These are phyloP conservation scores for Styela clava DNA, from an alignment of 23 tunicate genomes.

Conservation along the genomic window DNA sequence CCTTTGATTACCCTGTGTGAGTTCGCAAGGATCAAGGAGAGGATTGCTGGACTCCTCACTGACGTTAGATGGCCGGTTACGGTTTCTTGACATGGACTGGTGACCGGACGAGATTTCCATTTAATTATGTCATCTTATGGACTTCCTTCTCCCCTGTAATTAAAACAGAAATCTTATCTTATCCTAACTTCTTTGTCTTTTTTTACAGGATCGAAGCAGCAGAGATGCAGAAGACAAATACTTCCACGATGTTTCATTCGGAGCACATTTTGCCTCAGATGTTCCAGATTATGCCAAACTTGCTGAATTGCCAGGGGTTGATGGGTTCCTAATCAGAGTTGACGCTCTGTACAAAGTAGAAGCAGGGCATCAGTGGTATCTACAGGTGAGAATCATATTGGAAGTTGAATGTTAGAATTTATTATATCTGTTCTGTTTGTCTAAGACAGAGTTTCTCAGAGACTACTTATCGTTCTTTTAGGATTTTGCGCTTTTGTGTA, in stretches of 20 bases:
- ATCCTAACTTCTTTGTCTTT: too few species aligned
- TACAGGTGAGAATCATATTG: conserved; percentile 69
- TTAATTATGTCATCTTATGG: too few species aligned
- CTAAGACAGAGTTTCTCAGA: neutral
- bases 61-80: too few species aligned
- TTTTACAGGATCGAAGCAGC: conserved; percentile 81
- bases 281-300: conserved; percentile 63
- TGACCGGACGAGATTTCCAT: too few species aligned
- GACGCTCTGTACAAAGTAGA: conserved; percentile 95
- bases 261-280: conserved; percentile 91
- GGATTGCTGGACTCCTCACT: too few species aligned
- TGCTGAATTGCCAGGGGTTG: conserved; percentile 75
- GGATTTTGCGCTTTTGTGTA: too few species aligned
- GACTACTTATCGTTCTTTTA: too few species aligned
- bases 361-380: conserved; percentile 99
- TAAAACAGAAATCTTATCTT: too few species aligned
- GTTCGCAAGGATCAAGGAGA: too few species aligned
- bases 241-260: conserved; percentile 96
- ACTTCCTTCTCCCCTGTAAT: too few species aligned
- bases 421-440: neutral
- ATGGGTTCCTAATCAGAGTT: conserved; percentile 87
- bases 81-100: too few species aligned
- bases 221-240: conserved; percentile 85
- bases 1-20: too few species aligned
- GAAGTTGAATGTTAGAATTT: neutral